These are phyloP conservation scores for Chrysolina americana DNA, from an alignment of 2,888 invertebrate genomes.

Conservation along the genomic window DNA sequence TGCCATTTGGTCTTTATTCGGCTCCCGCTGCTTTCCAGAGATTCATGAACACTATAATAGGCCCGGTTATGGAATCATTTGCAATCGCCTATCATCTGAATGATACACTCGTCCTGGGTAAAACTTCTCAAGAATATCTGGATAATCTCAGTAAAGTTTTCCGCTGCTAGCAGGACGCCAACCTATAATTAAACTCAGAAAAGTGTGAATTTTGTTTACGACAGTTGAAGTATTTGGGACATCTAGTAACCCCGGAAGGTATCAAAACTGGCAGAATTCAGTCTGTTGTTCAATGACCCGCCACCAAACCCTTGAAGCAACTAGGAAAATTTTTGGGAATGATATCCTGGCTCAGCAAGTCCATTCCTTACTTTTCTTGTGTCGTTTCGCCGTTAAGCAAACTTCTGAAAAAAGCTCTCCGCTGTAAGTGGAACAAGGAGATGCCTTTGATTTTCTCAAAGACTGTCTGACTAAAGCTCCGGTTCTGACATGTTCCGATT, in stretches of 20 bases:
- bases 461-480: conserved; percentile 38
- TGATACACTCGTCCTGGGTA: conserved; percentile 51
- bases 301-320: background rate
- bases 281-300: conserved; percentile 1
- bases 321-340: conserved; percentile 20
- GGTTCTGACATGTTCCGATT: conserved; percentile 48
- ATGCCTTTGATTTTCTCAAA: conserved; percentile 37
- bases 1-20: conserved; percentile 44
- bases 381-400: conserved; percentile 46
- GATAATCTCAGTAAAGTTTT: conserved; percentile 50
- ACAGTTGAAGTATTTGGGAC: conserved; percentile 27
- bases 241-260: no score
- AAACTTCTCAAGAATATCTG: conserved; percentile 45
- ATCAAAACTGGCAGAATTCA: conserved; percentile 16
- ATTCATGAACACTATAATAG: conserved; percentile 48
- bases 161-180: conserved; percentile 44
- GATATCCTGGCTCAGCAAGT: no score
- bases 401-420: conserved; percentile 38
- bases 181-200: conserved; percentile 45
- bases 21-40: conserved; percentile 55
- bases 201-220: conserved; percentile 28
- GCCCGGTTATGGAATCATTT: conserved; percentile 49
- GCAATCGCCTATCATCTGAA: conserved; percentile 54
- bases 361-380: no score
- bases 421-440: conserved; percentile 39